These are phyloP conservation scores for Drosophila punjabiensis DNA, from an alignment of 1,140 invertebrate species.

Conservation along the genomic window DNA sequence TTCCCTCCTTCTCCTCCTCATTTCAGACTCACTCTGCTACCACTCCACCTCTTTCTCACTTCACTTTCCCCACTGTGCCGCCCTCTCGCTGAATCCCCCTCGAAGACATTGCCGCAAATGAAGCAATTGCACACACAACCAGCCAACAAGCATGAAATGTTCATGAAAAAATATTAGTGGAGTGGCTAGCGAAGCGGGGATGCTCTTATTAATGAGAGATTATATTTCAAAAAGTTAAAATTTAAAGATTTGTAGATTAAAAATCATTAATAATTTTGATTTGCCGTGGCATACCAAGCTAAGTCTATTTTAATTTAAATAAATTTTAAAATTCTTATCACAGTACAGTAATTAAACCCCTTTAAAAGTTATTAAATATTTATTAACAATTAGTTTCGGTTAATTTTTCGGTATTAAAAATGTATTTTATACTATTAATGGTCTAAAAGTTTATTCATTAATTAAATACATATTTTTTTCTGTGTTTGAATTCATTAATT, in stretches of 20 bases:
- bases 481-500: no score
- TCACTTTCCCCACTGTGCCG: conserved; percentile 4
- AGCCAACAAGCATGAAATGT: conserved; percentile 57
- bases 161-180: conserved; percentile 13
- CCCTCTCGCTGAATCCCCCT: conserved; percentile 1
- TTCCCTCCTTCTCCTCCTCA: not conserved
- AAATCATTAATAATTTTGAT: not conserved
- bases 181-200: not conserved
- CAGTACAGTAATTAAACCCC: rapidly evolving
- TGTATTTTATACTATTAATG: not conserved
- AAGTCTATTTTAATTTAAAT: no score
- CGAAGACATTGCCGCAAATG: conserved; percentile 76
- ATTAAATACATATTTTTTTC: not conserved
- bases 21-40: conserved; percentile 9
- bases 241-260: rapidly evolving
- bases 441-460: not conserved
- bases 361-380: not conserved
- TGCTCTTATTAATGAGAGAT: not conserved
- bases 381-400: not conserved
- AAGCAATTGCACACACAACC: conserved; percentile 77
- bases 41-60: conserved; percentile 26
- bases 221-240: not conserved
- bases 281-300: no score
- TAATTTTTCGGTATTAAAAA: not conserved
- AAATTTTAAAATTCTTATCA: not conserved